These are phyloP conservation scores for Dicyrtomina minuta DNA, from an alignment of 2,888 invertebrate species.

Conservation along the genomic window DNA sequence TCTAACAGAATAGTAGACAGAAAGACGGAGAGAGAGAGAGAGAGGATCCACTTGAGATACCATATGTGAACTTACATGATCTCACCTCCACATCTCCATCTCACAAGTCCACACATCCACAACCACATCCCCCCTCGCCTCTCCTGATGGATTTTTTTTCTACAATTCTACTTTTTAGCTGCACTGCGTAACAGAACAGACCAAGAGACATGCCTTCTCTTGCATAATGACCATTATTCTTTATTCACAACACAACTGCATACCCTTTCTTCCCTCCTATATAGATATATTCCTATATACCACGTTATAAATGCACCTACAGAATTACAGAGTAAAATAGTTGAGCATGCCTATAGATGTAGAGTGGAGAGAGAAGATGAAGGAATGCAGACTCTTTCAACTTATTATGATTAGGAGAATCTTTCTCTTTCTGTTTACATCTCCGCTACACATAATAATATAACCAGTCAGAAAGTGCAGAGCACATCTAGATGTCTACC, in stretches of 20 bases:
- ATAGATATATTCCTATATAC: too few species aligned
- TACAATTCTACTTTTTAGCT: not conserved
- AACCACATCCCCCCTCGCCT: too few species aligned
- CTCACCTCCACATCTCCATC: not conserved
- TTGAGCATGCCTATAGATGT: too few species aligned
- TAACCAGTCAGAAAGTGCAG: not conserved
- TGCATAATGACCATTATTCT: not conserved
- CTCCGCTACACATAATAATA: not conserved
- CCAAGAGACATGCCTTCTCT: not conserved
- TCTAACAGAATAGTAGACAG: not conserved
- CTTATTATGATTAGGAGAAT: not conserved
- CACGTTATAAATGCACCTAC: too few species aligned
- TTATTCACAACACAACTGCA: not conserved
- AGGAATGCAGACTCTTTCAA: not conserved
- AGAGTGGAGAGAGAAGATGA: too few species aligned
- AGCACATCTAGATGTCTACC: not conserved
- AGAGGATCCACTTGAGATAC: not conserved
- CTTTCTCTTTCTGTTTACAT: constrained; percentile 1
- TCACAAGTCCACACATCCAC: not conserved
- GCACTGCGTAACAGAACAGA: too few species aligned
- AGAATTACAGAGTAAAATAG: too few species aligned
- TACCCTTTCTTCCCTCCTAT: not conserved
- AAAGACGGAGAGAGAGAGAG: not conserved
- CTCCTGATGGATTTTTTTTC: not conserved
- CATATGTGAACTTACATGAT: constrained; percentile 6